These are phyloP conservation scores for Butastur rufipennis DNA, from an alignment of 2,113 vertebrate species.

Conservation along the genomic window DNA sequence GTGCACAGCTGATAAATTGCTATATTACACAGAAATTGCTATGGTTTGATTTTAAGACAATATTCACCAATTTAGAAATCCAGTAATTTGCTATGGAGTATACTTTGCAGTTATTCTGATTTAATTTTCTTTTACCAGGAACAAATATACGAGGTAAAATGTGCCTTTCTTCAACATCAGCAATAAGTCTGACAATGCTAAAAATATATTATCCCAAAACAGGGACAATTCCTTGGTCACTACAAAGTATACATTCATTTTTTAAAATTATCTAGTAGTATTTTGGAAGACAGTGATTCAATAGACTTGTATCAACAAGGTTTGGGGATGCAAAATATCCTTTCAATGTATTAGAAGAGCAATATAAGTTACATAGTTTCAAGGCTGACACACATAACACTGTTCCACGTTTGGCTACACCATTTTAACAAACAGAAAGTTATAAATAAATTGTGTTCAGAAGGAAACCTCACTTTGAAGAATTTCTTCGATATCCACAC, in stretches of 20 bases:
- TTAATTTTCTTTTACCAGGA: neutral
- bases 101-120: neutral
- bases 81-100: neutral
- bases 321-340: neutral
- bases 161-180: neutral
- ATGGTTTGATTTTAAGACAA: neutral
- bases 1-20: neutral
- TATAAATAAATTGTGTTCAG: neutral
- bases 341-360: neutral
- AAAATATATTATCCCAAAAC: neutral
- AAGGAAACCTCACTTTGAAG: neutral
- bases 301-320: neutral
- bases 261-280: neutral
- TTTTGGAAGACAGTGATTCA: rapidly evolving
- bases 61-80: neutral
- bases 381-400: neutral
- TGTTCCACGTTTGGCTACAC: rapidly evolving
- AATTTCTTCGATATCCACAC: neutral
- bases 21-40: neutral
- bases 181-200: neutral
- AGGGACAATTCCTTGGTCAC: neutral
- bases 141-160: neutral
- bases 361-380: rapidly evolving
- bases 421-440: neutral
- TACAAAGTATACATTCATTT: neutral